Conservation (phyloP, 1,140 invertebrate genomes). For the Stegodyphus dumicola region DNA sequence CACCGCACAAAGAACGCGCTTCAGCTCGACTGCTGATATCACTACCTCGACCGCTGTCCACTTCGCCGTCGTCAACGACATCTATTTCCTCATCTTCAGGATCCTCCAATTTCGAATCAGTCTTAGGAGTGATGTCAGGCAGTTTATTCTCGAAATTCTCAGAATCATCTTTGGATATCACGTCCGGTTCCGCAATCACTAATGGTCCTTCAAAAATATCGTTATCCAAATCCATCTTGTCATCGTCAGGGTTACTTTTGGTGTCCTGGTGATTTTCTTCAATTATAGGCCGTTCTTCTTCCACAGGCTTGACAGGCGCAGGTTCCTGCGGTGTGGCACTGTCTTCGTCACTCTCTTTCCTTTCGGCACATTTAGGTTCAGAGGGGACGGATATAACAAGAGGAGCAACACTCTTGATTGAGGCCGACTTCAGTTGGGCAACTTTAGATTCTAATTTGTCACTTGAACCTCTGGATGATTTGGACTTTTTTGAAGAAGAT, state of each 20-base stretch:
- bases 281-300: not conserved
- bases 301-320: not conserved
- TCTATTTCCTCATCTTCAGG: slow-evolving; percentile 53
- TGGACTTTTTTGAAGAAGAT: slow-evolving; percentile 33
- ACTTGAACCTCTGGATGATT: slow-evolving; percentile 2
- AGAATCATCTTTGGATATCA: slow-evolving; percentile 25
- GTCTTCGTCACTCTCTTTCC: not conserved
- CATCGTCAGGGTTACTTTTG: slow-evolving; percentile 19
- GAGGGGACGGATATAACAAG: slow-evolving; percentile 40
- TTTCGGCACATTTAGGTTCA: not conserved
- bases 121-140: not conserved
- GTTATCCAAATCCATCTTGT: slow-evolving; percentile 54
- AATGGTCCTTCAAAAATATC: slow-evolving; percentile 51
- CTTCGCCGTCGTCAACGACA: slow-evolving; percentile 42
- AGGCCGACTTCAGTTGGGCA: slow-evolving; percentile 45
- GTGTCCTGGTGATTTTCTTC: not conserved
- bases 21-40: slow-evolving; percentile 49
- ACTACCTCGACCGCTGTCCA: slow-evolving; percentile 44
- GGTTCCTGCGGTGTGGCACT: not conserved
- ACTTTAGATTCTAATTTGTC: slow-evolving; percentile 48
- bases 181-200: slow-evolving; percentile 49
- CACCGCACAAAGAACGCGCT: slow-evolving; percentile 38
- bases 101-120: slow-evolving; percentile 13
- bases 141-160: slow-evolving; percentile 14
- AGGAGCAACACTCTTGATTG: slow-evolving; percentile 42